A percentile compares a stretch with the other conserved stretches of the same genome.
These are phyloP conservation scores for Phytoseiulus persimilis DNA, from an alignment of 2,888 invertebrate species.

Conservation along the genomic window DNA sequence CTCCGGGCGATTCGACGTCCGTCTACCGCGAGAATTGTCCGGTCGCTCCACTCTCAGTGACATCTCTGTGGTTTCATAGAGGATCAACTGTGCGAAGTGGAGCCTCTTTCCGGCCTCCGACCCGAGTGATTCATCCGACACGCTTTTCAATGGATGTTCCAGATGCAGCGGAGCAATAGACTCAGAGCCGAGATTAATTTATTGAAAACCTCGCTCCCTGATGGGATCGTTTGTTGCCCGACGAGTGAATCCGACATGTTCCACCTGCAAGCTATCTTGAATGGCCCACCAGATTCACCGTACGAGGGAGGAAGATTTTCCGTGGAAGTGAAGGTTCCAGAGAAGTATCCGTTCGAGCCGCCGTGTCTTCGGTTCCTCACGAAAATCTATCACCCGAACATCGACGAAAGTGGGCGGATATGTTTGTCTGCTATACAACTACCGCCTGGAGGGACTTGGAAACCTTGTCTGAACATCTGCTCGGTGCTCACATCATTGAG, in stretches of 20 bases:
- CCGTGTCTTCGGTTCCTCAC: conserved; percentile 12
- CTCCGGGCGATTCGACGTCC: too few relatives aligned
- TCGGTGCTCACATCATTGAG: conserved; percentile 11
- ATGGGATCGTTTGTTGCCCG: conserved; percentile 12
- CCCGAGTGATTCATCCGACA: too few relatives aligned
- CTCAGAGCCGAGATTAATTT: not conserved
- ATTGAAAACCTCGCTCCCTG: not conserved
- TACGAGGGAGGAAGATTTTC: conserved; percentile 17
- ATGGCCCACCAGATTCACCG: conserved; percentile 21
- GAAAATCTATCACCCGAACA: conserved; percentile 16
- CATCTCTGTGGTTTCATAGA: too few relatives aligned
- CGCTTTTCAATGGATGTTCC: not conserved
- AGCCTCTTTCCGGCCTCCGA: too few relatives aligned
- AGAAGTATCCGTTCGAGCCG: conserved; percentile 8
- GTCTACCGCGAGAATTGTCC: too few relatives aligned
- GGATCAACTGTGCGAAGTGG: too few relatives aligned
- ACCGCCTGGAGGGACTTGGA: conserved; percentile 10
- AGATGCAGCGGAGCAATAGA: conserved; percentile 15
- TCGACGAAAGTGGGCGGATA: conserved; percentile 6
- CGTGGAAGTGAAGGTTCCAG: not conserved
- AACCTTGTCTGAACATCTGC: conserved; percentile 16
- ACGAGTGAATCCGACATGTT: not conserved
- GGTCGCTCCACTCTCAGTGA: too few relatives aligned
- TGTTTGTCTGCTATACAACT: conserved; percentile 22
- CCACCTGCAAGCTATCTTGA: not conserved